Conservation (phyloP, 1,140 invertebrate genomes). For the Scaptomyza graminum region DNA sequence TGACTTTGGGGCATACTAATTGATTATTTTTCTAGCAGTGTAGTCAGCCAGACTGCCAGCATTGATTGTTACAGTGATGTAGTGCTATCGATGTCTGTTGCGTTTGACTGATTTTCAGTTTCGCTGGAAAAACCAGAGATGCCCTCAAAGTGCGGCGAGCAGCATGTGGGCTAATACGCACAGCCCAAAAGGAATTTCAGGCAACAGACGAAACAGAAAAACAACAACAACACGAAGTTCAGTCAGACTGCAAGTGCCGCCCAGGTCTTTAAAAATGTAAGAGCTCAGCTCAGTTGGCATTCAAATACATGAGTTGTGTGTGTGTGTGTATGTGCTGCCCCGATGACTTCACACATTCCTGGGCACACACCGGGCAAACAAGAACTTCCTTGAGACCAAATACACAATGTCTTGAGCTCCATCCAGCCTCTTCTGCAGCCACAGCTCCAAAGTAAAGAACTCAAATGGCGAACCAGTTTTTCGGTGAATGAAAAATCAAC, state of each 20-base stretch:
- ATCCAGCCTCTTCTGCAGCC: neutral
- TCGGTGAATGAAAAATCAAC: conserved; percentile 81
- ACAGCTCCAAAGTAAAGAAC: conserved; percentile 55
- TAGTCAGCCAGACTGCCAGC: conserved; percentile 18
- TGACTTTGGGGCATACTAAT: neutral
- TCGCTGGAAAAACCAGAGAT: conserved; percentile 71
- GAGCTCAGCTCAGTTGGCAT: conserved; percentile 58
- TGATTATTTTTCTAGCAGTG: conserved; percentile 50
- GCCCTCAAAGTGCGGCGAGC: conserved; percentile 51
- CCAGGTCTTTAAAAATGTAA: conserved; percentile 76
- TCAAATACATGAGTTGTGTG: conserved; percentile 53
- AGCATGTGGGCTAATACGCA: conserved; percentile 3
- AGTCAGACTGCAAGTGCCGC: conserved; percentile 67
- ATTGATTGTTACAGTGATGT: conserved; percentile 53
- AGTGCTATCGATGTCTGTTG: conserved; percentile 80
- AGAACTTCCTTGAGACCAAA: conserved; percentile 52
- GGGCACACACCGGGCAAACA: conserved; percentile 46
- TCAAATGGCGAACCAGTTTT: conserved; percentile 78
- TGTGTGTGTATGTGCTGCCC: conserved; percentile 29
- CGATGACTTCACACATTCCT: conserved; percentile 81
- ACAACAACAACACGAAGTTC: too few species aligned
- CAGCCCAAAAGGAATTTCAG: conserved; percentile 55
- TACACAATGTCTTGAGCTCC: conserved; percentile 30
- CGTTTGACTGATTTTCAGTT: conserved; percentile 78
- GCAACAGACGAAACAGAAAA: conserved; percentile 2